Evolutionary conservation across 2,113 vertebrate species (phyloP).

Genomic region (Dipodomys merriami): DNA sequence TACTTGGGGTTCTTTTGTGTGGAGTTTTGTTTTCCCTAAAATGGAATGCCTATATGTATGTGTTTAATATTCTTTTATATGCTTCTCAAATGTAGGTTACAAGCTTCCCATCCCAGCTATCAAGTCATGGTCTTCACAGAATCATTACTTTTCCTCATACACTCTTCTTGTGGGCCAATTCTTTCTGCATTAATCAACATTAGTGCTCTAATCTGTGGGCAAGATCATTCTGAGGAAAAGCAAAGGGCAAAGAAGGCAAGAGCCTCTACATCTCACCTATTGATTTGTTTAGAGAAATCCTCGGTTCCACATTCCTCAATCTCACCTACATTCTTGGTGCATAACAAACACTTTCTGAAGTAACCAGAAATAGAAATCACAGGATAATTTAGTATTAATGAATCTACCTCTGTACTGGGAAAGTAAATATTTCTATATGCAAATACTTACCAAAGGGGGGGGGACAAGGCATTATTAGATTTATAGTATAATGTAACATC

Average conservation of each 20-base stretch:
- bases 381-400: neutral
- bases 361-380: neutral
- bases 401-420: neutral
- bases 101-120: neutral
- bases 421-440: neutral
- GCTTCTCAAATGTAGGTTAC: slow-evolving; percentile 21
- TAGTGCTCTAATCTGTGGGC: neutral
- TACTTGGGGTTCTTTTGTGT: neutral
- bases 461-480: neutral
- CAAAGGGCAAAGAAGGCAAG: neutral
- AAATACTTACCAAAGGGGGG: neutral
- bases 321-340: neutral
- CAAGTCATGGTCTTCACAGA: neutral
- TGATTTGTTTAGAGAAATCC: slow-evolving; percentile 8
- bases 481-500: neutral
- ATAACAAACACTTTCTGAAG: slow-evolving; percentile 14
- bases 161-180: neutral
- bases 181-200: neutral
- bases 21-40: neutral
- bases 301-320: neutral
- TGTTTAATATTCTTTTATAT: neutral
- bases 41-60: neutral
- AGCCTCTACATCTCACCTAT: neutral
- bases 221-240: neutral
- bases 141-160: neutral